Evolutionary conservation across 2,113 vertebrate species (phyloP).

Genomic region (Eulacestoma nigropectus): DNA sequence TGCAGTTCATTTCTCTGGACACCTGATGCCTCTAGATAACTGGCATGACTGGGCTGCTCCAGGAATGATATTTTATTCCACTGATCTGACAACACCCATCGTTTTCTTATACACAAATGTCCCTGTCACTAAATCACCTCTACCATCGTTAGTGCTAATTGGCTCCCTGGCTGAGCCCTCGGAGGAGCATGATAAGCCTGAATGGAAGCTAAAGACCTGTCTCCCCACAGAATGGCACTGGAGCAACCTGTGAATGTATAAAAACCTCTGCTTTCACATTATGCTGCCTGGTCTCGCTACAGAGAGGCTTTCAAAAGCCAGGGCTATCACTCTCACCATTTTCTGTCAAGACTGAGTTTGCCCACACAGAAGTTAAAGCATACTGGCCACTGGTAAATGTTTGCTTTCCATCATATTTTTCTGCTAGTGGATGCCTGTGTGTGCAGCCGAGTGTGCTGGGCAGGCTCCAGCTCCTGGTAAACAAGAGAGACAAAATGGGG

Average conservation of each 20-base stretch:
- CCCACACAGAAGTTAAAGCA: not conserved
- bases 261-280: not conserved
- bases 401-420: not conserved
- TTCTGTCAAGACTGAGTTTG: not conserved
- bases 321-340: not conserved
- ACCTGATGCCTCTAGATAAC: not conserved
- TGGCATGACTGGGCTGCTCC: not conserved
- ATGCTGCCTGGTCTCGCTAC: not conserved
- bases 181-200: not conserved
- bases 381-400: not conserved
- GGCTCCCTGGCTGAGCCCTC: not conserved
- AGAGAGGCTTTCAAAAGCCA: not conserved
- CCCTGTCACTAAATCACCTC: constrained; percentile 4
- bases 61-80: not conserved
- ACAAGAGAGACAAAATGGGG: not conserved
- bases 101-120: not conserved
- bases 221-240: not conserved
- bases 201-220: not conserved
- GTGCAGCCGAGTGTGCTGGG: not conserved
- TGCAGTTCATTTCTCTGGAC: not conserved
- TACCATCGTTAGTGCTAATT: constrained; percentile 51
- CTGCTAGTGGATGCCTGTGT: not conserved
- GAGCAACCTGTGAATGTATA: not conserved
- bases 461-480: not conserved
- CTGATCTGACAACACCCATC: not conserved